Conservation (phyloP, 2,888 invertebrate species). For the Melinaea marsaeus region DNA sequence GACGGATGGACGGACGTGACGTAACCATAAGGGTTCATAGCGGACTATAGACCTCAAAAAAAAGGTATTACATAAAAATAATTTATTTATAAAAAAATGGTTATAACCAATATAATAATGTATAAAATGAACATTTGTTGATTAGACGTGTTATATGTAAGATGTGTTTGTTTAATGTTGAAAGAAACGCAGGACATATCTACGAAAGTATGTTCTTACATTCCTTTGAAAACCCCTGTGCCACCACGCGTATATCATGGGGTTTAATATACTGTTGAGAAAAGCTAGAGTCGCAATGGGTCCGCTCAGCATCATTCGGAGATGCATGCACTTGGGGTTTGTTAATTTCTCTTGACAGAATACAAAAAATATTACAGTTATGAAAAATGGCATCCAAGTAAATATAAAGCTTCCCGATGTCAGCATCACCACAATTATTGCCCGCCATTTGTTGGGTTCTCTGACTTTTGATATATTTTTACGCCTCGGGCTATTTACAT, state of each 20-base stretch:
- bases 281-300: constrained; percentile 80
- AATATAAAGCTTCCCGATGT: constrained; percentile 79
- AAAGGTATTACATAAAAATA: no score
- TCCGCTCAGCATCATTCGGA: constrained; percentile 74
- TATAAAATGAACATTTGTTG: no score
- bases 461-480: constrained; percentile 40
- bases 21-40: no score
- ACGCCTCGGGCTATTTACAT: constrained; percentile 15
- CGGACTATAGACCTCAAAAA: no score
- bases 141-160: no score
- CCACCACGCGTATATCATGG: constrained; percentile 84
- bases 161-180: neutral
- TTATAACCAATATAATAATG: no score
- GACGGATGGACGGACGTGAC: no score
- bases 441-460: constrained; percentile 77
- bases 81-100: no score
- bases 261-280: constrained; percentile 79
- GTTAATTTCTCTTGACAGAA: constrained; percentile 69
- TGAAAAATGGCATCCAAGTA: constrained; percentile 81
- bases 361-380: constrained; percentile 75
- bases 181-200: constrained; percentile 28
- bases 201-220: constrained; percentile 53
- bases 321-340: constrained; percentile 65
- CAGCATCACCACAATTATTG: constrained; percentile 79
- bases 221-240: constrained; percentile 80